Evolutionary conservation across 2,797 vertebrate species (phyloP).

Genomic region (Amblyraja radiata): DNA sequence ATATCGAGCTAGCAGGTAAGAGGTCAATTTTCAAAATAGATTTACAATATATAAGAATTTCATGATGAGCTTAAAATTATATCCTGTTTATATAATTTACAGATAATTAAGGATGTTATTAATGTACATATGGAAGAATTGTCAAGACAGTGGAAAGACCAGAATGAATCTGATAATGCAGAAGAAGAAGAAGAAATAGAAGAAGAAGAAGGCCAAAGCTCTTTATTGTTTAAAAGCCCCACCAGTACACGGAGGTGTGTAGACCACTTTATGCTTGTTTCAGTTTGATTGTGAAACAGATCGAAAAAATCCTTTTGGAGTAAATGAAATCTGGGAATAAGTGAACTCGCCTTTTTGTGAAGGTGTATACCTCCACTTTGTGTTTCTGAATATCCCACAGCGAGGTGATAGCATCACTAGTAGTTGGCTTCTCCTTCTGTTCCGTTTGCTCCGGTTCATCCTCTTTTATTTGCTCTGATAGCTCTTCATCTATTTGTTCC

Average conservation of each 20-base stretch:
- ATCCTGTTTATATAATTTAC: slow-evolving; percentile 29
- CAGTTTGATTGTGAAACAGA: neutral
- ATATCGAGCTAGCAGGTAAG: too few relatives aligned
- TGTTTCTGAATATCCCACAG: too few relatives aligned
- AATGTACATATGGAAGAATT: slow-evolving; percentile 87
- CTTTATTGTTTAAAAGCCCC: slow-evolving; percentile 46
- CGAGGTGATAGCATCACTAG: too few relatives aligned
- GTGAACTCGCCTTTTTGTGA: neutral
- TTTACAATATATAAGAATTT: neutral
- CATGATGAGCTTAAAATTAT: neutral
- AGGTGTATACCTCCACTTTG: neutral
- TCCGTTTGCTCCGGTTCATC: too few relatives aligned
- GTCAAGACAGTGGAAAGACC: slow-evolving; percentile 72
- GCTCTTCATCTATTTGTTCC: too few relatives aligned
- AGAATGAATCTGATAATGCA: slow-evolving; percentile 53
- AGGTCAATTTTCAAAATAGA: neutral
- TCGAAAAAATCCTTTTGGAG: neutral
- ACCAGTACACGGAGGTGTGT: neutral
- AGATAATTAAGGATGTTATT: slow-evolving; percentile 96
- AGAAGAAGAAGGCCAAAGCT: slow-evolving; percentile 46
- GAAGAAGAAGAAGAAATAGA: slow-evolving; percentile 49
- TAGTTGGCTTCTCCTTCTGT: too few relatives aligned
- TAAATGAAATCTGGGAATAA: neutral
- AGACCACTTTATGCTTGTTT: slow-evolving; percentile 44
- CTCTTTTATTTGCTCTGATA: too few relatives aligned